Percentiles rank a stretch among this genome's conserved stretches.
Evolutionary conservation across 92 coral and sea anemone species (phyloP).

Genomic region (Epizoanthus rinbou): DNA sequence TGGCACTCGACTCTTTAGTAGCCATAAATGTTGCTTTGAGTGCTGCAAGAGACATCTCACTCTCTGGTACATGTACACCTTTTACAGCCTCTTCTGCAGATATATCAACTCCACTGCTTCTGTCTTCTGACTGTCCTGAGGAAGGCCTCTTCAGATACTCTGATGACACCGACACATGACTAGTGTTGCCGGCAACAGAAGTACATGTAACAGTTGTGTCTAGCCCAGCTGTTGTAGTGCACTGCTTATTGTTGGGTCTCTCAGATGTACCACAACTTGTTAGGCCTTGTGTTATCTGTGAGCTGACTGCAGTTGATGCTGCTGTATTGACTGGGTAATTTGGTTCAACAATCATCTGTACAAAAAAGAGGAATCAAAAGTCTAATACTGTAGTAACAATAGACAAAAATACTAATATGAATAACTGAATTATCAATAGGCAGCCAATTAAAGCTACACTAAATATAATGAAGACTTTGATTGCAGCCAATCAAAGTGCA

Average conservation of each 20-base stretch:
- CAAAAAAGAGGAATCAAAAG: not conserved
- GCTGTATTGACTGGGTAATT: not conserved
- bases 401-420: too few relatives aligned
- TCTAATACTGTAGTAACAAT: too few relatives aligned
- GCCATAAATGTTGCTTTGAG: slow-evolving; percentile 27
- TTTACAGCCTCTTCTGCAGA: slow-evolving; percentile 36
- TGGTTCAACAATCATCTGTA: slow-evolving; percentile 17
- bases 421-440: too few relatives aligned
- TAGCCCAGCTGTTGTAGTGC: not conserved
- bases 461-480: too few relatives aligned
- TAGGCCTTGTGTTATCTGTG: slow-evolving; percentile 16
- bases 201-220: too few relatives aligned
- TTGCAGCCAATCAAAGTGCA: too few relatives aligned
- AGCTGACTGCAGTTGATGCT: slow-evolving; percentile 24
- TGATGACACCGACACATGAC: not conserved
- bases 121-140: slow-evolving; percentile 6
- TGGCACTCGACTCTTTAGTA: slow-evolving; percentile 26
- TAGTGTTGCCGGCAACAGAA: not conserved
- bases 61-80: slow-evolving; percentile 31
- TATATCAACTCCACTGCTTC: slow-evolving; percentile 40
- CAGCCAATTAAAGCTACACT: too few relatives aligned
- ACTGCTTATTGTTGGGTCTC: not conserved
- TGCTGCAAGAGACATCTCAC: slow-evolving; percentile 39
- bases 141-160: not conserved
- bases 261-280: slow-evolving; percentile 21